Percentiles rank a stretch among this genome's conserved stretches.
phyloP scores from a whole-genome alignment of 2,888 invertebrate genomes.

The Lasiommata megera region DNA sequence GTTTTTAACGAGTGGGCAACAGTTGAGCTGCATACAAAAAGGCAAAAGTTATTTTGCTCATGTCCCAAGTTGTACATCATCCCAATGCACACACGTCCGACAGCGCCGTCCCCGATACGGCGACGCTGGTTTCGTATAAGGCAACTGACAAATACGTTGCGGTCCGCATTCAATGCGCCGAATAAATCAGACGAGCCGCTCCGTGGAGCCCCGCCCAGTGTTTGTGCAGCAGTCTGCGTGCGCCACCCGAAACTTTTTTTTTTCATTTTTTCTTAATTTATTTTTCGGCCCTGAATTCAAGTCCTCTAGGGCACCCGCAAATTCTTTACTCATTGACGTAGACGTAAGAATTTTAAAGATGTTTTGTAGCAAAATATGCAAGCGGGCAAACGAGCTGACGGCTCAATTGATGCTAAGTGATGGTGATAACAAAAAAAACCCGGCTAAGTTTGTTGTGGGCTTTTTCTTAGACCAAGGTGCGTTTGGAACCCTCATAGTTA shows the following conservation, averaged over 20 bases:
- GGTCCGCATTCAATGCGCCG: slow-evolving; percentile 20
- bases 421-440: too few relatives aligned
- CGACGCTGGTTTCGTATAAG: slow-evolving; percentile 15
- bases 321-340: slow-evolving; percentile 24
- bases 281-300: too few relatives aligned
- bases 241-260: slow-evolving; percentile 31
- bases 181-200: slow-evolving; percentile 36
- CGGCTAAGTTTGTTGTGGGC: too few relatives aligned
- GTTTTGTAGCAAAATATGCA: too few relatives aligned
- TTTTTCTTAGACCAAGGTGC: too few relatives aligned
- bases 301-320: too few relatives aligned
- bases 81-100: slow-evolving; percentile 1
- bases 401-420: too few relatives aligned
- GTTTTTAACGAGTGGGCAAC: too few relatives aligned
- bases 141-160: slow-evolving; percentile 25
- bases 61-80: not conserved
- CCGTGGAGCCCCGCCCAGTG: slow-evolving; percentile 46
- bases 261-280: too few relatives aligned
- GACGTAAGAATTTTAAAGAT: not conserved
- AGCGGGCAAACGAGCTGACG: too few relatives aligned
- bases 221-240: slow-evolving; percentile 43
- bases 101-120: not conserved
- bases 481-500: too few relatives aligned
- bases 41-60: not conserved
- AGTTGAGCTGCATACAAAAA: too few relatives aligned